These are phyloP conservation scores for Amblyornis subalaris DNA, from an alignment of 2,113 vertebrate species.

Conservation along the genomic window DNA sequence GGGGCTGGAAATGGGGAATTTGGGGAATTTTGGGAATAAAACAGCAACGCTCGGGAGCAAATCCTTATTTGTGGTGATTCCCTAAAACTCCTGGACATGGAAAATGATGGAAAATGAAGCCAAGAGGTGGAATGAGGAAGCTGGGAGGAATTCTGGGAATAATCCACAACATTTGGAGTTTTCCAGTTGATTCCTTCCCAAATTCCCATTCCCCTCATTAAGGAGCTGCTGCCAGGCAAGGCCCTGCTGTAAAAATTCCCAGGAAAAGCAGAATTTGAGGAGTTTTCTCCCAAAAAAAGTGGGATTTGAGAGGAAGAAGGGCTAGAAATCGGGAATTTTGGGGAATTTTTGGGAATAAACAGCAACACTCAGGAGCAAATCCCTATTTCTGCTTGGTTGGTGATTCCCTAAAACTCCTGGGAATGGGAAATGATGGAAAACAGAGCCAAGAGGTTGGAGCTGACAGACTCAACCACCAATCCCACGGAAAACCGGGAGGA, in stretches of 20 bases:
- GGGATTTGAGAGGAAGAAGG: too few relatives aligned
- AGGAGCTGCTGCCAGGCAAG: neutral
- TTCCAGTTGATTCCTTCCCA: neutral
- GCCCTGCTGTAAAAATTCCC: accelerated
- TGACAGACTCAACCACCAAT: too few relatives aligned
- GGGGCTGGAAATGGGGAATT: neutral
- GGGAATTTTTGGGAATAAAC: too few relatives aligned
- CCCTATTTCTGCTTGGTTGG: too few relatives aligned
- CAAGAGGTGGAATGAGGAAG: neutral
- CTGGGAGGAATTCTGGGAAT: neutral
- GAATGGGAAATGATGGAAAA: too few relatives aligned
- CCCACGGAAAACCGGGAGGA: too few relatives aligned
- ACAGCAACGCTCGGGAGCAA: accelerated
- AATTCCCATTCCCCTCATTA: too few relatives aligned
- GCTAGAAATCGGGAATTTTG: too few relatives aligned
- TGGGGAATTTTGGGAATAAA: neutral
- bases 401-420: too few relatives aligned
- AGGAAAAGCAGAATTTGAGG: neutral
- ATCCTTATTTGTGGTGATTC: neutral
- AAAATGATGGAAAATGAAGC: neutral
- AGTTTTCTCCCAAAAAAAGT: neutral
- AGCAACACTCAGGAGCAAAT: too few relatives aligned
- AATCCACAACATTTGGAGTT: neutral
- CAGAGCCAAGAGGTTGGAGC: too few relatives aligned
- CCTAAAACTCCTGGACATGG: neutral